Conservation (phyloP, 2,888 invertebrate genomes). For the Cheilosia variabilis region DNA sequence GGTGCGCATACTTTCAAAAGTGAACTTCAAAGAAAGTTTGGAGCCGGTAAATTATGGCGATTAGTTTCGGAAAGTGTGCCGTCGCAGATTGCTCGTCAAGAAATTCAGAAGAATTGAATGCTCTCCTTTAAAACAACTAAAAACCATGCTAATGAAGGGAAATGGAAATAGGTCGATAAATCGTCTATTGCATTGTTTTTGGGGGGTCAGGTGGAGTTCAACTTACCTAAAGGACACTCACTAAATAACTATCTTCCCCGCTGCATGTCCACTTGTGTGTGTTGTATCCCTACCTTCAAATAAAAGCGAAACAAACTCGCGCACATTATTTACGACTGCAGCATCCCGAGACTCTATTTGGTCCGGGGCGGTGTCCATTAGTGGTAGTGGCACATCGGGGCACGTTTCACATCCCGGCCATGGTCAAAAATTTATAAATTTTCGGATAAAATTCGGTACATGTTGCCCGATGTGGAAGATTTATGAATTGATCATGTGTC, state of each 20-base stretch:
- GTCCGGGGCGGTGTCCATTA: slow-evolving; percentile 50
- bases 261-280: neutral
- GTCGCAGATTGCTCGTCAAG: too few relatives aligned
- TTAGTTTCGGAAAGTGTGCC: too few relatives aligned
- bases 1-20: slow-evolving; percentile 39
- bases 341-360: slow-evolving; percentile 63
- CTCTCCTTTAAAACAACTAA: too few relatives aligned
- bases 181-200: too few relatives aligned
- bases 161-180: neutral
- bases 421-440: slow-evolving; percentile 74
- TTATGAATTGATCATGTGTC: slow-evolving; percentile 76
- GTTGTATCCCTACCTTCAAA: neutral
- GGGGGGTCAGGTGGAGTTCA: neutral
- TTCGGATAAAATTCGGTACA: slow-evolving; percentile 73
- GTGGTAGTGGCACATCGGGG: slow-evolving; percentile 52
- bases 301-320: slow-evolving; percentile 44
- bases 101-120: too few relatives aligned
- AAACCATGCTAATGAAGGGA: too few relatives aligned
- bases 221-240: slow-evolving; percentile 29
- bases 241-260: slow-evolving; percentile 34
- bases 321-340: slow-evolving; percentile 63
- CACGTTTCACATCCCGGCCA: slow-evolving; percentile 58
- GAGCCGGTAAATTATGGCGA: neutral
- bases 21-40: slow-evolving; percentile 33
- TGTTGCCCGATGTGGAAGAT: slow-evolving; percentile 76